Evolutionary conservation across 2,113 vertebrate genomes (phyloP), one percentile per base, ranked within the genome.

Genomic region (Hystrix brachyura): DNA sequence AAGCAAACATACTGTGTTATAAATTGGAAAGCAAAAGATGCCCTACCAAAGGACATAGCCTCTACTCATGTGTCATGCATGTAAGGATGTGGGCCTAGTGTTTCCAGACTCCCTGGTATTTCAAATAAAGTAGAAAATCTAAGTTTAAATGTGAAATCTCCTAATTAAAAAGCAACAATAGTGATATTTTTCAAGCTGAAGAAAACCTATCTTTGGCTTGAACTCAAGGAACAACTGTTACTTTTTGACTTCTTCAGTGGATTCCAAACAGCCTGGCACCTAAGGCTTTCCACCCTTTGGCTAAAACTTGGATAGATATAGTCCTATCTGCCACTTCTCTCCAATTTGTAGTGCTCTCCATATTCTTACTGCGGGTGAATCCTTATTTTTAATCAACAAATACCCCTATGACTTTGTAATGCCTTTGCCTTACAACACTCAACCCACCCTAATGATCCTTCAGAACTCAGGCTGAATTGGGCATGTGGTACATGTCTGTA

Each of bases 81-180:
- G 15, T 80, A 1, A n/a, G 18, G 14, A 81, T 53, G 48, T 59
- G 38, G 82, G 34, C 23, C 43, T 17, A 38, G 64, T 81, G 84
- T 25, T 95, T 82, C 76, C 53, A 96, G 53, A 51, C 43, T 55
- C 51, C 9, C 3, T 91, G 2, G 14, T 74, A 83, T 97, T 91
- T 78, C 51, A 82, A 13, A 2, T 64, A 55, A 89, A 82, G 0
- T 18, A 69, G 27, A 60, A 86, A 93, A 90, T 60, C 65, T 72
- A 85, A 64, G 19, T 93, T 81, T 90, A 85, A 86, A 60, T 12
- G 3, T 55, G 1, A 82, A 95, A 64, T 65, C 14, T 87, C 29
- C 64, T 67, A 18, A 57, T 62, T 81, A 43, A 83, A 94, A 83
- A 88, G 34, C 57, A 95, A 59, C 32, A 93, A 34, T 18, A 80